phyloP scores from a whole-genome alignment of 2,797 vertebrate genomes.

The Cossypha dichroa region DNA sequence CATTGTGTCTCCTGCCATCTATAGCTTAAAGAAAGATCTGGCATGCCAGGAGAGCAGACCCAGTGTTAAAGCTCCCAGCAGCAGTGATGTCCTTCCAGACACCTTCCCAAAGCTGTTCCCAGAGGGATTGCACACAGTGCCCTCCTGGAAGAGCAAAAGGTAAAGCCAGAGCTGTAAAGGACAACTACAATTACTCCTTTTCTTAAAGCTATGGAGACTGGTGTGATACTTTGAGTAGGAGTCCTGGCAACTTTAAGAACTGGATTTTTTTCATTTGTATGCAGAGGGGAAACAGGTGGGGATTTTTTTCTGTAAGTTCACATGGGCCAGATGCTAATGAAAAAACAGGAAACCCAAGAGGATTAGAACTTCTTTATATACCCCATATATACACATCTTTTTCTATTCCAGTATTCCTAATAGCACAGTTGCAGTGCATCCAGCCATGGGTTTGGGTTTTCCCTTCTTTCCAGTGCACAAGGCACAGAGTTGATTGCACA shows the following conservation, averaged over 20 bases:
- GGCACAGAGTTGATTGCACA: rapidly evolving
- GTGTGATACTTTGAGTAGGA: neutral
- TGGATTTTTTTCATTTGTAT: neutral
- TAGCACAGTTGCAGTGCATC: neutral
- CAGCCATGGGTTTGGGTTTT: neutral
- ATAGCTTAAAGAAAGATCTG: constrained; percentile 53
- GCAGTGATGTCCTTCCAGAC: neutral
- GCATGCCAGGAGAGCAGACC: constrained; percentile 68
- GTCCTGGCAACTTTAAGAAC: neutral
- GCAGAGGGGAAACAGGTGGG: neutral
- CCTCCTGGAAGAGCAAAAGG: constrained; percentile 73
- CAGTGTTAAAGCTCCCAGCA: constrained; percentile 7
- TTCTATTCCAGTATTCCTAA: neutral
- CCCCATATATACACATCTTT: neutral
- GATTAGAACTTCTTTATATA: neutral
- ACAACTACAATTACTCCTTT: neutral
- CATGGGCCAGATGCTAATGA: neutral
- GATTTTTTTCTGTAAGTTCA: neutral
- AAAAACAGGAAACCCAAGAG: neutral
- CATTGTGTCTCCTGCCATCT: constrained; percentile 29
- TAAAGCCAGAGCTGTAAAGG: constrained; percentile 38
- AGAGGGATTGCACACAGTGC: neutral
- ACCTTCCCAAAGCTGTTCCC: neutral
- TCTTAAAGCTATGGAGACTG: neutral
- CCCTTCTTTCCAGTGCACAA: neutral